Evolutionary conservation across 1,140 invertebrate genomes (phyloP), one percentile per base, ranked within the genome.

Genomic region (Drosophila equinoxialis): DNA sequence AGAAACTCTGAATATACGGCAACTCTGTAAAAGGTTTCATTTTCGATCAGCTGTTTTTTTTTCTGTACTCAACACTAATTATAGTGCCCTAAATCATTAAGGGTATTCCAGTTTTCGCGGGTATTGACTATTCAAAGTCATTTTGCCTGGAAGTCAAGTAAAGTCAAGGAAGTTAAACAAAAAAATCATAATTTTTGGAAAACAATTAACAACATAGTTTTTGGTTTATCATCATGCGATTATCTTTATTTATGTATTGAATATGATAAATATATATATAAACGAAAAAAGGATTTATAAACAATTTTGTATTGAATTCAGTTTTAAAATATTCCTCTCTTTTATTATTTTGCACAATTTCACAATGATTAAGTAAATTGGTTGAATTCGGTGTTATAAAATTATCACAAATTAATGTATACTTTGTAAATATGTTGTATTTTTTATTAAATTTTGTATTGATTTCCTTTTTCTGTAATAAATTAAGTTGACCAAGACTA

Each of bases 401-500:
- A 79, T 83, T 80, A 87, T 80, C 83, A 89, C 79, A 87, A 87
- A 87, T 74, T 83, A 87, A 89, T 41, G 70, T 80, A 85, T 87
- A 79, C 68, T 60, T 65, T 79, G 54, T 71, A 69, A 78, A 70
- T 51, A 55, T 74, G 30, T 51, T 51, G 63, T 68, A 51, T 72
- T 79, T 74, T 74, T 86, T 81, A 73, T 72, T 77, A 78, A 78
- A 69, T 65, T 69, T 72, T 68, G 65, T 51, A 23, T 48, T 48
- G 2, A 23, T 51, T 57, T 39, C 42, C 57, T 8, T 45, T 68
- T 71, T 60, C 26, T 37, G 17, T 30, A 87, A 87, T 89, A 83
- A 89, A 64, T 83, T 70, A 89, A 71, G 65, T 60, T 61, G 48
- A 61, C 61, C 65, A 58, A 58, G 57, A 23, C 48, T 68, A 48